phyloP scores from a whole-genome alignment of 2,888 invertebrate species.

The Mechanitis messenoides region DNA sequence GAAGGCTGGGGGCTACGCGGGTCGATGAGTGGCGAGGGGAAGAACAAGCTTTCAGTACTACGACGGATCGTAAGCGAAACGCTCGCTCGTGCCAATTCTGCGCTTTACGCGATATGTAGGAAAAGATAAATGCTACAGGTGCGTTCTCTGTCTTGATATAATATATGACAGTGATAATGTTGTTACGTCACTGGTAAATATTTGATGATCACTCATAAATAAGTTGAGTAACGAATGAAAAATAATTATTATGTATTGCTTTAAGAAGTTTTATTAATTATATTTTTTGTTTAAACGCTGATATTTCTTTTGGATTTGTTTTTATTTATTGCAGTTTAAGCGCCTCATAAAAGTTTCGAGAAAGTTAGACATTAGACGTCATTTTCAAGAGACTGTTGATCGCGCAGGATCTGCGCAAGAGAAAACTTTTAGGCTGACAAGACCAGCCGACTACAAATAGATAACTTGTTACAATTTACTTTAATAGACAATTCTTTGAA shows the following conservation, averaged over 20 bases:
- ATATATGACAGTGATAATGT: constrained; percentile 54
- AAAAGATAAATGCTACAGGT: constrained; percentile 58
- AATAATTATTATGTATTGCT: constrained; percentile 36
- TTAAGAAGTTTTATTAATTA: constrained; percentile 34
- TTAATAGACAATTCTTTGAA: too few relatives aligned
- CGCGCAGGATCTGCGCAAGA: constrained; percentile 70
- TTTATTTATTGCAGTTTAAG: constrained; percentile 29
- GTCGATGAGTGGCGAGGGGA: constrained; percentile 40
- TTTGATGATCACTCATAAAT: constrained; percentile 36
- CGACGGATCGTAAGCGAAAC: constrained; percentile 43
- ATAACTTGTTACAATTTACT: too few relatives aligned
- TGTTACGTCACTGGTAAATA: constrained; percentile 44
- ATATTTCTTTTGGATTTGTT: constrained; percentile 24
- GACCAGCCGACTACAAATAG: too few relatives aligned
- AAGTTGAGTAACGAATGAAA: constrained; percentile 12
- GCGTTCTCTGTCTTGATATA: constrained; percentile 45
- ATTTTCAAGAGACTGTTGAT: constrained; percentile 36
- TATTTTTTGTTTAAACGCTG: constrained; percentile 8
- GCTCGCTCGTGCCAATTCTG: constrained; percentile 36
- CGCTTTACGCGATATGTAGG: constrained; percentile 40
- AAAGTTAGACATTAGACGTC: constrained; percentile 42
- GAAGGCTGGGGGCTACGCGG: constrained; percentile 25
- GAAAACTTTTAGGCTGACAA: constrained; percentile 36
- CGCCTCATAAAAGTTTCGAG: constrained; percentile 42
- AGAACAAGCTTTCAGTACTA: constrained; percentile 50